phyloP scores from a whole-genome alignment of 1,140 invertebrate species.

The Drosophila orena region DNA sequence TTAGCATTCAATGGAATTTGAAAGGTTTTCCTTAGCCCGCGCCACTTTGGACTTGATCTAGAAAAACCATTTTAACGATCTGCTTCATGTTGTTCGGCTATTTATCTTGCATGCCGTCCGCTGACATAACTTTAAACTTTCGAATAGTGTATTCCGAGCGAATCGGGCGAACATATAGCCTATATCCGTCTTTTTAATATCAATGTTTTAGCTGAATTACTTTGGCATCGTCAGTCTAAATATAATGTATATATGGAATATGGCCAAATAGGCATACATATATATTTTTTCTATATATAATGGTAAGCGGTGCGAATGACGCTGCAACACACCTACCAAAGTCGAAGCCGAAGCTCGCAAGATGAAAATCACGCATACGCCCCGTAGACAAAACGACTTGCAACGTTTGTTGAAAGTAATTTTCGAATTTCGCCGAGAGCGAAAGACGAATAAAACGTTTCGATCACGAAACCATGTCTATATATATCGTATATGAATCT shows the following conservation, averaged over 20 bases:
- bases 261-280: slow-evolving; percentile 3
- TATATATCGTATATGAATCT: slow-evolving; percentile 15
- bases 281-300: slow-evolving; percentile 4
- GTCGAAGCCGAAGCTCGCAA: neutral
- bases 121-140: slow-evolving; percentile 22
- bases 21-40: neutral
- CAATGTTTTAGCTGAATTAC: slow-evolving; percentile 43
- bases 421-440: slow-evolving; percentile 17
- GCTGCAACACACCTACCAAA: slow-evolving; percentile 43
- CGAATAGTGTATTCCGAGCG: slow-evolving; percentile 5
- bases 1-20: neutral
- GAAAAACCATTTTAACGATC: slow-evolving; percentile 5
- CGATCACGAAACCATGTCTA: slow-evolving; percentile 48
- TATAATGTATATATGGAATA: slow-evolving; percentile 34
- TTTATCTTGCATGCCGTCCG: slow-evolving; percentile 5
- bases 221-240: slow-evolving; percentile 33
- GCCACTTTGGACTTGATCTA: slow-evolving; percentile 19
- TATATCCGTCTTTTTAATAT: slow-evolving; percentile 35
- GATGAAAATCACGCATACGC: slow-evolving; percentile 22
- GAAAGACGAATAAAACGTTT: slow-evolving; percentile 40
- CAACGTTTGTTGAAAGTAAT: slow-evolving; percentile 54
- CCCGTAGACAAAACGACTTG: slow-evolving; percentile 38
- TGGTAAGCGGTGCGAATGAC: slow-evolving; percentile 50
- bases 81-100: slow-evolving; percentile 6
- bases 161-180: neutral